phyloP scores from a whole-genome alignment of 2,888 invertebrate species.

The Drosophila meridiana region DNA sequence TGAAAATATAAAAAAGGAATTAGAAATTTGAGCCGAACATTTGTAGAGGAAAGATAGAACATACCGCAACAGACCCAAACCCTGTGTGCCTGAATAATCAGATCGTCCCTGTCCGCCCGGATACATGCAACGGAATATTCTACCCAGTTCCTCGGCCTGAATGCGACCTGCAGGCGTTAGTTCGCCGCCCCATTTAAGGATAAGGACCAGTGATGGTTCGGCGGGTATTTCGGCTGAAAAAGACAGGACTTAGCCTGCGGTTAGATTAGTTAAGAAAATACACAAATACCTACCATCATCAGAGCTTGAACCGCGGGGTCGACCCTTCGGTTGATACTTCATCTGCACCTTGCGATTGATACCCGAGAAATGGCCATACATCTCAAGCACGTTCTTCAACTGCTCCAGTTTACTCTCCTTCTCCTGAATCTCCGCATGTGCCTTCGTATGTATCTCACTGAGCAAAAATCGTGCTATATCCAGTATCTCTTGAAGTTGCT shows the following conservation, averaged over 20 bases:
- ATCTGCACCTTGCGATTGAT: conserved; percentile 99
- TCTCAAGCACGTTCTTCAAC: conserved; percentile 99
- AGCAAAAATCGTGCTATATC: conserved; percentile 97
- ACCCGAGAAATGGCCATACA: conserved; percentile 99
- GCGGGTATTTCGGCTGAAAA: conserved; percentile 90
- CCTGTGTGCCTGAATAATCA: conserved; percentile 97
- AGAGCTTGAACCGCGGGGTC: conserved; percentile 95
- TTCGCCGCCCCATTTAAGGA: conserved; percentile 99
- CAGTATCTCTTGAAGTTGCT: conserved; percentile 98
- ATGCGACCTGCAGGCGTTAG: conserved; percentile 98
- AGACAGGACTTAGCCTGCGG: conserved; percentile 52
- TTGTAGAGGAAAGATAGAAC: not conserved
- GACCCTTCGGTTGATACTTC: conserved; percentile 98
- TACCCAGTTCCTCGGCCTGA: conserved; percentile 98
- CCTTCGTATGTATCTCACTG: conserved; percentile 94
- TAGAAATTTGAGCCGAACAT: too few relatives aligned
- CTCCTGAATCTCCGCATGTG: conserved; percentile 97
- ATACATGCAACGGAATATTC: conserved; percentile 99
- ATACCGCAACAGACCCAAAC: conserved; percentile 94
- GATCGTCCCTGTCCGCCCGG: conserved; percentile 98
- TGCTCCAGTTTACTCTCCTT: conserved; percentile 99
- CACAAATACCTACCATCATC: conserved; percentile 91
- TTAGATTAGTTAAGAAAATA: conserved; percentile 34
- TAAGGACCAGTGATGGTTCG: conserved; percentile 97
- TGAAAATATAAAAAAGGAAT: conserved; percentile 47